Conservation (phyloP, 2,113 vertebrate species). For the Pyxicephalus adspersus region DNA sequence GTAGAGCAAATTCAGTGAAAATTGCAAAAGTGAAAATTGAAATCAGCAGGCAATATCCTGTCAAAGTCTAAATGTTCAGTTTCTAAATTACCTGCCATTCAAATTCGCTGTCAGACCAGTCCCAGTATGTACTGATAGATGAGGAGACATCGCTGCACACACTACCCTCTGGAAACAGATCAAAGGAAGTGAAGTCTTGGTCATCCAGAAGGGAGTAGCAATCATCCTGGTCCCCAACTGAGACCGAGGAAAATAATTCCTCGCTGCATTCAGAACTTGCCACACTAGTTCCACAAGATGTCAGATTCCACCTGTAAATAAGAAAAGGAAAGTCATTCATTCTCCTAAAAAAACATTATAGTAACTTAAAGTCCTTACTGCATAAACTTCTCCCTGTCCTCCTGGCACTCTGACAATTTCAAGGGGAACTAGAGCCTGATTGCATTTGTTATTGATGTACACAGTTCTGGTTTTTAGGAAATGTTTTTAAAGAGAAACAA, state of each 20-base stretch:
- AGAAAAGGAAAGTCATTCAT: neutral
- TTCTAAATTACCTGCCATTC: constrained; percentile 90
- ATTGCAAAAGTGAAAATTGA: no score
- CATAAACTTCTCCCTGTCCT: no score
- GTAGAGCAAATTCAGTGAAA: no score
- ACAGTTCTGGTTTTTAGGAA: no score
- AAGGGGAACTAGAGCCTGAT: no score
- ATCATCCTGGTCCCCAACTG: constrained; percentile 95
- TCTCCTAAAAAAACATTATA: no score
- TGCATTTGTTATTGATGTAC: no score
- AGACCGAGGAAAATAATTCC: constrained; percentile 95
- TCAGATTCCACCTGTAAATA: constrained; percentile 82
- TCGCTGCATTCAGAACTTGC: constrained; percentile 98
- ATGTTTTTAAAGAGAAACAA: no score
- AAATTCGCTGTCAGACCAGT: constrained; percentile 99
- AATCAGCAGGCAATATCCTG: no score
- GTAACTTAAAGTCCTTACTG: no score
- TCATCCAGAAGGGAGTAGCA: constrained; percentile 95
- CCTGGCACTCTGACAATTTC: no score
- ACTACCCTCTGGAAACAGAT: constrained; percentile 95
- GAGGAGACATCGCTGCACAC: constrained; percentile 98
- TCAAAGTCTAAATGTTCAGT: no score
- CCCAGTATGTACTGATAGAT: constrained; percentile 98
- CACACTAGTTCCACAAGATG: constrained; percentile 95
- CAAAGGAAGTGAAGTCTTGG: constrained; percentile 94